Evolutionary conservation across 2,797 vertebrate genomes (phyloP).

Genomic region (Gadopsis bispinosus): DNA sequence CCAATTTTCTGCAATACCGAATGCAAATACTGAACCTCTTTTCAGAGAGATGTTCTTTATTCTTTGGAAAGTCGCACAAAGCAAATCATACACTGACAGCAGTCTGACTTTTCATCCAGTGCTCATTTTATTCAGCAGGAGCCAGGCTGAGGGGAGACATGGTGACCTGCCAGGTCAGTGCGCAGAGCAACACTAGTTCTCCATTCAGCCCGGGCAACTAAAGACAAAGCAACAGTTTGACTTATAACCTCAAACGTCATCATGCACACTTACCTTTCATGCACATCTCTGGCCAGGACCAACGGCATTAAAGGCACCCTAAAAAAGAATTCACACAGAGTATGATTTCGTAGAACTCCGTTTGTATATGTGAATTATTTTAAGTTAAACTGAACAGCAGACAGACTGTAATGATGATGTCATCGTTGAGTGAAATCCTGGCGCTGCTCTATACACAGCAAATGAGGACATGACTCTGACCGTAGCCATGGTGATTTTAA

Average conservation of each 20-base stretch:
- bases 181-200: slow-evolving; percentile 15
- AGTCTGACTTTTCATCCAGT: slow-evolving; percentile 56
- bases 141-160: slow-evolving; percentile 44
- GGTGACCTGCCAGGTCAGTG: slow-evolving; percentile 48
- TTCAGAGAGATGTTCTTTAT: slow-evolving; percentile 55
- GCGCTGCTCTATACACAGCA: background rate
- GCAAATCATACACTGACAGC: slow-evolving; percentile 55
- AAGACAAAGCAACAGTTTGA: slow-evolving; percentile 44
- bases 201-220: slow-evolving; percentile 24
- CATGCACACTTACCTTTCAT: slow-evolving; percentile 2
- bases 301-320: background rate
- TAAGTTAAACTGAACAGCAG: background rate
- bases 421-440: background rate
- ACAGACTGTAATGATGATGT: slow-evolving; percentile 15
- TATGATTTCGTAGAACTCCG: background rate
- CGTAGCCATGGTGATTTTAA: slow-evolving; percentile 32
- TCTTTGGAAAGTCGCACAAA: slow-evolving; percentile 63
- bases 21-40: slow-evolving; percentile 60
- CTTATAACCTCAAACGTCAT: slow-evolving; percentile 27
- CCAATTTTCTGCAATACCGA: slow-evolving; percentile 56
- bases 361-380: background rate
- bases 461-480: slow-evolving; percentile 28
- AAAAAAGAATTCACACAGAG: background rate
- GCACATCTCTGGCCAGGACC: background rate
- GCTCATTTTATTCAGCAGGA: slow-evolving; percentile 64